Percentiles rank a stretch among this genome's conserved stretches.
Conservation (phyloP, 2,113 vertebrate species). For the Tinamus guttatus region DNA sequence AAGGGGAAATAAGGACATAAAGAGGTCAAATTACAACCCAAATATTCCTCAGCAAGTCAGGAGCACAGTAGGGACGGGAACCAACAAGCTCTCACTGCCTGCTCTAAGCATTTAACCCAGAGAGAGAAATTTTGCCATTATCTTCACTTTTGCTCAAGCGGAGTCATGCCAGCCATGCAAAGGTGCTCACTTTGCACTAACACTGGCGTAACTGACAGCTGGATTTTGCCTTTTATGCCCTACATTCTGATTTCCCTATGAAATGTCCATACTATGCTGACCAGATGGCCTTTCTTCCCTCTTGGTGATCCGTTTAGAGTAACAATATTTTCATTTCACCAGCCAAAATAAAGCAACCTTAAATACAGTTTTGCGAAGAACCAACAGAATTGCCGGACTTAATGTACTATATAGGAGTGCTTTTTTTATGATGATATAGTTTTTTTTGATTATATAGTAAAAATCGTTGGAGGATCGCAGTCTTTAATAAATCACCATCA, state of each 20-base stretch:
- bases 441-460: slow-evolving; percentile 59
- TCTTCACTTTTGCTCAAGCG: background rate
- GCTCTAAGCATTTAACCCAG: background rate
- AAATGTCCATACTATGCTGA: background rate
- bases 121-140: background rate
- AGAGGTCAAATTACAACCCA: background rate
- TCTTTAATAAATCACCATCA: slow-evolving; percentile 68
- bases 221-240: rapidly evolving
- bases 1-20: background rate
- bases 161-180: background rate
- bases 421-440: slow-evolving; percentile 59
- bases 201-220: background rate
- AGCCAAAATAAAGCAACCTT: background rate
- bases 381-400: slow-evolving; percentile 37
- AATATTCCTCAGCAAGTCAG: background rate
- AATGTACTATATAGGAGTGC: slow-evolving; percentile 39
- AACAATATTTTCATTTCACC: background rate
- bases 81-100: background rate
- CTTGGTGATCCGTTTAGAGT: background rate
- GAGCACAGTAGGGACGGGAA: background rate
- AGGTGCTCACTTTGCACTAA: background rate
- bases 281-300: background rate
- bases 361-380: background rate
- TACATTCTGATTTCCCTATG: background rate
- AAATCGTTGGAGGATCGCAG: slow-evolving; percentile 53